phyloP scores from a whole-genome alignment of 1,140 invertebrate species.

The Eumaeus atala region DNA sequence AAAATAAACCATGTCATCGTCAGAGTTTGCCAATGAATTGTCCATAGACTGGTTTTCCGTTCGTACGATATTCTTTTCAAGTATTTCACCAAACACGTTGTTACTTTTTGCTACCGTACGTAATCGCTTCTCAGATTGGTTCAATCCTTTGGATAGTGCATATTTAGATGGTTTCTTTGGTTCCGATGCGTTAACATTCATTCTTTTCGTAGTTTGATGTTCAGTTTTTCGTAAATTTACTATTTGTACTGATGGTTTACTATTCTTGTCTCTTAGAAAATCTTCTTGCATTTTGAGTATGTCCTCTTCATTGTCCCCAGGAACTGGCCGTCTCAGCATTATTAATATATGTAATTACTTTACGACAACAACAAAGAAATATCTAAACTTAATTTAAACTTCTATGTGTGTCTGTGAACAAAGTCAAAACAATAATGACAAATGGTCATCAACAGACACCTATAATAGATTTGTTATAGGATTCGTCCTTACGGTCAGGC shows the following conservation, averaged over 20 bases:
- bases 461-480: too few species aligned
- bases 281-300: conserved; percentile 81
- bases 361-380: background rate
- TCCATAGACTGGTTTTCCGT: conserved; percentile 25
- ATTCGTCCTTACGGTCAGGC: too few species aligned
- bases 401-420: too few species aligned
- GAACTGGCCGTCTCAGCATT: conserved; percentile 78
- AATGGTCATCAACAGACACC: too few species aligned
- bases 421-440: too few species aligned
- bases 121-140: conserved; percentile 31
- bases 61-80: conserved; percentile 51
- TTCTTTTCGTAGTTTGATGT: conserved; percentile 35
- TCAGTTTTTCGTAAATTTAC: conserved; percentile 69
- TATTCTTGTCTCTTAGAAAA: conserved; percentile 75
- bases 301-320: conserved; percentile 79
- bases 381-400: background rate
- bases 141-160: conserved; percentile 54
- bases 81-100: conserved; percentile 37
- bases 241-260: conserved; percentile 76
- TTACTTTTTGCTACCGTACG: conserved; percentile 21
- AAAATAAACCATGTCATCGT: conserved; percentile 70
- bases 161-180: conserved; percentile 58
- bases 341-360: conserved; percentile 20
- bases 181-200: conserved; percentile 22
- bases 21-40: conserved; percentile 17